Conservation (phyloP, 2,797 vertebrate species). For the Lagodon rhomboides region DNA sequence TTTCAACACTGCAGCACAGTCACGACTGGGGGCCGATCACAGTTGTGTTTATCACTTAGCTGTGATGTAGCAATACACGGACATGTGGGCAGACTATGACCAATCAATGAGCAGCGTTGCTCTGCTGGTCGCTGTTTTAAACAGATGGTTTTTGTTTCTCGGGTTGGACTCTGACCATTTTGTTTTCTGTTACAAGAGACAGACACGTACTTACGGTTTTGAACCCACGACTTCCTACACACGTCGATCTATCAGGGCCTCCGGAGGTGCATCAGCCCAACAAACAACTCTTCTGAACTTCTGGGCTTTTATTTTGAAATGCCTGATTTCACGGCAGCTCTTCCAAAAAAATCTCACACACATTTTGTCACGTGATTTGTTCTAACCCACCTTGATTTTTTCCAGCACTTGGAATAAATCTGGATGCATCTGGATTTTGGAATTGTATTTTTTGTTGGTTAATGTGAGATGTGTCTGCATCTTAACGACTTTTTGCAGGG, state of each 20-base stretch:
- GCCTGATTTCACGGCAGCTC: too few relatives aligned
- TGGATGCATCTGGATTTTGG: too few relatives aligned
- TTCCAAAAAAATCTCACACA: neutral
- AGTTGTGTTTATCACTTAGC: constrained; percentile 24
- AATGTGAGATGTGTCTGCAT: too few relatives aligned
- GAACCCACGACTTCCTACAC: neutral
- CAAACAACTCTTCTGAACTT: neutral
- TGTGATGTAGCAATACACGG: neutral
- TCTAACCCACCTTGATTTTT: too few relatives aligned
- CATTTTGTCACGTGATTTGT: too few relatives aligned
- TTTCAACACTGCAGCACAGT: constrained; percentile 18
- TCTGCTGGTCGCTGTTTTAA: neutral
- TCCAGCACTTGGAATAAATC: too few relatives aligned
- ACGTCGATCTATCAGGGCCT: neutral
- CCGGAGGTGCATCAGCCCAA: too few relatives aligned
- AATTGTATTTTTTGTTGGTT: too few relatives aligned
- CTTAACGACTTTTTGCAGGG: too few relatives aligned
- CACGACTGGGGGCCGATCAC: neutral
- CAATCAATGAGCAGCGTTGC: constrained; percentile 6
- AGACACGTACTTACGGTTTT: neutral
- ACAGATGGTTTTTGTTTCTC: neutral
- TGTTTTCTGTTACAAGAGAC: neutral
- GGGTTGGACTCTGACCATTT: neutral
- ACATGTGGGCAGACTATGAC: neutral
- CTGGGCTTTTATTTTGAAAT: too few relatives aligned